A percentile compares a stretch with the other conserved stretches of the same genome.
Conservation (phyloP, 1,140 invertebrate genomes). For the Cotesia glomerata region DNA sequence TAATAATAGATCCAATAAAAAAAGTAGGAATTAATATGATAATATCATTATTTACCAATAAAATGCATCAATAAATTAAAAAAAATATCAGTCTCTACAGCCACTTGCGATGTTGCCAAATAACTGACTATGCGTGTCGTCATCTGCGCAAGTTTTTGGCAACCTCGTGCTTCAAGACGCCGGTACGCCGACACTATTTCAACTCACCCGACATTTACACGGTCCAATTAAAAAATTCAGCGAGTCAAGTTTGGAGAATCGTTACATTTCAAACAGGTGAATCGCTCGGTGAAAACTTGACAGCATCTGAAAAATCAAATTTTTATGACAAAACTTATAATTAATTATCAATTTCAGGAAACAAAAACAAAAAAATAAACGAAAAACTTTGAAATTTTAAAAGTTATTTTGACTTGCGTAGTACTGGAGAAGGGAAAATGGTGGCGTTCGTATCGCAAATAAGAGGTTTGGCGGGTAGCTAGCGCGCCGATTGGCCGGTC, state of each 20-base stretch:
- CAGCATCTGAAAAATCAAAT: too few species aligned
- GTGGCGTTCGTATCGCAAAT: constrained; percentile 9
- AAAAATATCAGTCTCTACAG: not conserved
- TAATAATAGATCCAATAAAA: too few species aligned
- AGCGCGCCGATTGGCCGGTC: constrained; percentile 42
- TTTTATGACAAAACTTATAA: too few species aligned
- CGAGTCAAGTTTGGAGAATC: not conserved
- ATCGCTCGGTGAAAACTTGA: too few species aligned
- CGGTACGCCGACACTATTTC: not conserved
- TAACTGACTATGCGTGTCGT: not conserved
- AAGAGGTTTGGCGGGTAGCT: constrained; percentile 24
- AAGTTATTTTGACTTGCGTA: not conserved
- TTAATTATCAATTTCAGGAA: not conserved
- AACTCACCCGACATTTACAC: not conserved
- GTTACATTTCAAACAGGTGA: too few species aligned
- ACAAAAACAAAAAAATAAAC: not conserved
- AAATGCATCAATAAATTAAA: not conserved
- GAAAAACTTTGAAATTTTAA: not conserved
- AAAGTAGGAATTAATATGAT: too few species aligned
- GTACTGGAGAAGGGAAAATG: constrained; percentile 5
- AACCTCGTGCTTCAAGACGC: not conserved
- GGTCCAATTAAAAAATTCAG: not conserved
- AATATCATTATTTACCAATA: too few species aligned
- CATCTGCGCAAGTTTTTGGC: not conserved
- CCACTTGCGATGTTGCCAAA: constrained; percentile 3